These are phyloP conservation scores for Halcyon leucocephala DNA, from an alignment of 2,797 vertebrate species.

Conservation along the genomic window DNA sequence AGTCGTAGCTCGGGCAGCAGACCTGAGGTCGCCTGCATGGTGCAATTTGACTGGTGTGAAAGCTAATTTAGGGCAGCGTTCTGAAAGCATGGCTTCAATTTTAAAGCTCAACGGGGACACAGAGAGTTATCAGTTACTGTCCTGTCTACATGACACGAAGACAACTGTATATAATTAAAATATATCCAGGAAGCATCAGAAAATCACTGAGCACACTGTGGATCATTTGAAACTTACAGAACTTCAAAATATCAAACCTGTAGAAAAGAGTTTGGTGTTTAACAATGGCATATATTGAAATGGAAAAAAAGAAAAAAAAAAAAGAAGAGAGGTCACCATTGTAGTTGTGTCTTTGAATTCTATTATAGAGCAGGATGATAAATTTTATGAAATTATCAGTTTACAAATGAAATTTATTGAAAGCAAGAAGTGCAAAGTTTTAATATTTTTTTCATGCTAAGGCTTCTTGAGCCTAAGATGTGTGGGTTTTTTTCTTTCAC, in stretches of 20 bases:
- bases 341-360: background rate
- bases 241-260: background rate
- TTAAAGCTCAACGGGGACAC: conserved; percentile 1
- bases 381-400: background rate
- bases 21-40: background rate
- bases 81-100: background rate
- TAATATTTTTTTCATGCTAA: background rate
- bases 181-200: background rate
- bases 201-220: background rate
- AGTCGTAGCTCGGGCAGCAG: background rate
- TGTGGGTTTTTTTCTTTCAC: background rate
- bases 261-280: background rate
- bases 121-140: background rate
- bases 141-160: background rate
- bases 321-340: too few relatives aligned
- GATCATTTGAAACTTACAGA: background rate
- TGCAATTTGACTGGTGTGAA: conserved; percentile 22
- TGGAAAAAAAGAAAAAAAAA: background rate
- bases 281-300: background rate
- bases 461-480: background rate
- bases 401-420: background rate
- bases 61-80: background rate
- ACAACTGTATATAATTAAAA: conserved; percentile 31
- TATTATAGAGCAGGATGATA: background rate
- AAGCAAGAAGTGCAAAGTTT: background rate